Base-by-base conservation (phyloP, 2,888 invertebrate species). In the Crocallis elinguaria region DNA sequence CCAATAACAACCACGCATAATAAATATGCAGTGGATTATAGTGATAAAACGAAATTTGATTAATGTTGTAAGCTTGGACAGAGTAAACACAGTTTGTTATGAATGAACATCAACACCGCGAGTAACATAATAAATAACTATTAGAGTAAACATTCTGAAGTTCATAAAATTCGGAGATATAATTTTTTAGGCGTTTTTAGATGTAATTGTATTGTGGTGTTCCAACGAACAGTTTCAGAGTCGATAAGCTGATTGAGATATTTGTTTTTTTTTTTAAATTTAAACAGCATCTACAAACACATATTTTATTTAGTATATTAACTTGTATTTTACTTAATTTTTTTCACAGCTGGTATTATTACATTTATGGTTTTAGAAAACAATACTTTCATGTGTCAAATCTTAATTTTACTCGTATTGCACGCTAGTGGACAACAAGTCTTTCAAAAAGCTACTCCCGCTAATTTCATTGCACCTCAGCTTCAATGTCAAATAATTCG, bases 401-500 rank as follows among this genome's bases (percentile, higher is more conserved):
- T n/a, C n/a, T n/a, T n/a, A 25, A 25, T 25, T 25, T 9, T 25
- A n/a, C n/a, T n/a, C n/a, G 2, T 21, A 23, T 17, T 14, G 50
- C 48, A 39, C 30, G n/a, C 14, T 11, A 27, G 16, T 60, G 43
- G 35, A 46, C 8, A 12, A 27, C 41, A 48, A 19, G 23, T 25
- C 30, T 39, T 35, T 12, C 12, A 61, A 64, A 65, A 57, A 60
- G 32, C 37, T 44, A 48, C 57, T 21, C 49, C 39, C 46, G 57
- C 66, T 75, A 73, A 81, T 82, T 80, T 68, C 44, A 69, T 73
- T 73, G 72, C 71, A 75, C 70, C 69, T 73, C 61, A 69, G 69
- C 71, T 42, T 55, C 66, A 67, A 75, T 57, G 42, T 62, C 49
- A 62, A 66, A 66, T 56, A 69, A 36, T 42, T 36, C 44, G 35